Base-by-base conservation (phyloP, 2,888 invertebrate species). In the Coelogynopora nodosa region DNA sequence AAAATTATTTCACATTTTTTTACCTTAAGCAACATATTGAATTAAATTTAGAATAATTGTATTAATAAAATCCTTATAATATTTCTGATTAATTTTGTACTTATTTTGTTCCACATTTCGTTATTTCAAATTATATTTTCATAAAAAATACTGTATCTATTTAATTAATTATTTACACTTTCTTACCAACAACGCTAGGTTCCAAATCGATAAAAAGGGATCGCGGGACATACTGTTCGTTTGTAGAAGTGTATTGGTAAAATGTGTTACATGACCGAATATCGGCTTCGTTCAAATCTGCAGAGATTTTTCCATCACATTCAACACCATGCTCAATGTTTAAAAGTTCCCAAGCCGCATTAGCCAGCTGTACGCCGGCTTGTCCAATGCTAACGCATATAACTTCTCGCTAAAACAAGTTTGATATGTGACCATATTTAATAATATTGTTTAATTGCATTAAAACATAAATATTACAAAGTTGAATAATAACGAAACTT, bases 151-250 rank as follows among this genome's bases (percentile, higher is more conserved):
- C n/a, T n/a, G n/a, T n/a, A n/a, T n/a, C n/a, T n/a, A n/a, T n/a
- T n/a, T n/a, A n/a, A n/a, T n/a, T n/a, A n/a, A n/a, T n/a, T n/a
- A n/a, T n/a, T n/a, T n/a, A n/a, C n/a, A n/a, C n/a, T n/a, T n/a
- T n/a, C 80, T 49, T 30, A 82, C 67, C 81, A 88, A 82, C 31
- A 97, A 86, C 86, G 2, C 82, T 86, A n/a, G 86, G 86, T 23
- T 86, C 86, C 31, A 86, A 82, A 82, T 86, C 86, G 23, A 86
- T 30, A 18, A 74, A 30, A 85, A 86, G 10, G 0, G 86, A n/a
- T 29, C 86, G 26, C n/a, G 86, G 86, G n/a, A 86, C 86, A 74
- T 67, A 85, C 5, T 67, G 67, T n/a, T 27, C 67, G 29, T 67
- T 67, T n/a, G n/a, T n/a, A 0, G 67, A 74, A 1, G 74, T 29